Conservation (phyloP, 1,140 invertebrate genomes). For the Leptopilina clavipes region DNA sequence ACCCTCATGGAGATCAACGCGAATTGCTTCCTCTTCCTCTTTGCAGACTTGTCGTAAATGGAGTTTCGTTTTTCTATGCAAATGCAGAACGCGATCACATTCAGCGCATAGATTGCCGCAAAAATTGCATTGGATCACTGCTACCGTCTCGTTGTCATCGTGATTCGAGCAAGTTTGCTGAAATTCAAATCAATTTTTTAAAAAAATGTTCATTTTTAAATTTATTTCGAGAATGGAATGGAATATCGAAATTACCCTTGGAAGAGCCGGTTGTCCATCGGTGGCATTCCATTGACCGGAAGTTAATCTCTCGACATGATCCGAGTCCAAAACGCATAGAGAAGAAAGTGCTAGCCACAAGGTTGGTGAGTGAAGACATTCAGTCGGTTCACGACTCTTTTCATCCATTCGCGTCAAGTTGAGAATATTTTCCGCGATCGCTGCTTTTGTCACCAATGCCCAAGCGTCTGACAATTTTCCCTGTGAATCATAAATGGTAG, state of each 20-base stretch:
- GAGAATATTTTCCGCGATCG: conserved; percentile 93
- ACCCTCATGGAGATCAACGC: conserved; percentile 96
- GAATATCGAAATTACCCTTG: conserved; percentile 75
- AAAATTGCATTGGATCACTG: conserved; percentile 92
- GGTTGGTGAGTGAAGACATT: conserved; percentile 87
- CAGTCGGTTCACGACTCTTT: conserved; percentile 80
- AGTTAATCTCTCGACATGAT: conserved; percentile 89
- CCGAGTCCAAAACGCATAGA: conserved; percentile 92
- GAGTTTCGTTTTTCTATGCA: conserved; percentile 89
- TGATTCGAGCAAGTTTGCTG: conserved; percentile 95
- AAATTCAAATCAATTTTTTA: too few relatives aligned
- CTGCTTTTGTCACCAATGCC: conserved; percentile 90
- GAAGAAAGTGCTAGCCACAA: conserved; percentile 95
- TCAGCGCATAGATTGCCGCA: conserved; percentile 96
- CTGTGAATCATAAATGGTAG: conserved; percentile 70
- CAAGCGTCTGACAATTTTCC: conserved; percentile 90
- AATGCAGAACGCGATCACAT: conserved; percentile 95
- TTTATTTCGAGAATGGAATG: too few relatives aligned
- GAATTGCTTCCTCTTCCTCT: conserved; percentile 94
- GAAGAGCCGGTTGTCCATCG: conserved; percentile 78
- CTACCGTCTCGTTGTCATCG: conserved; percentile 95
- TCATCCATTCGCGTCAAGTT: conserved; percentile 89
- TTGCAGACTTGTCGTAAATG: conserved; percentile 96
- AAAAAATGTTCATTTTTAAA: too few relatives aligned
- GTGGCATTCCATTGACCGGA: conserved; percentile 82